A percentile compares a stretch with the other conserved stretches of the same genome.
Conservation (phyloP, 2,888 invertebrate genomes). For the Thecophora atra region DNA sequence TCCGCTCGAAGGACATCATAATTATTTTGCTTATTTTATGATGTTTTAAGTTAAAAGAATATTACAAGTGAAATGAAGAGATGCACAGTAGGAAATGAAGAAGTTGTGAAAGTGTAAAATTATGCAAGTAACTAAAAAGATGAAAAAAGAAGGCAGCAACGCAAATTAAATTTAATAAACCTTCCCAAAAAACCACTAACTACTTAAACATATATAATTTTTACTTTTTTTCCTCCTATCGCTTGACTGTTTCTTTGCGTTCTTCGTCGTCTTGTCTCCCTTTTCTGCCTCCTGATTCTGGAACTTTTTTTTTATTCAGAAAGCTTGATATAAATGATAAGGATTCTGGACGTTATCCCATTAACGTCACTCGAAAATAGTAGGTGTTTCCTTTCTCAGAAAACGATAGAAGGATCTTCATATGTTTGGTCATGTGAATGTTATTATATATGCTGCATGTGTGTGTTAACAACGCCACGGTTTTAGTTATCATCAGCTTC, state of each 20-base stretch:
- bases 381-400: too few relatives aligned
- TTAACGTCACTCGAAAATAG: too few relatives aligned
- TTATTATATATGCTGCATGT: neutral
- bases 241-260: neutral
- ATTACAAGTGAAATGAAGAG: neutral
- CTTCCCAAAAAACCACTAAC: neutral
- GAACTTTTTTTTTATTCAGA: neutral
- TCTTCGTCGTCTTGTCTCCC: neutral
- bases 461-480: neutral
- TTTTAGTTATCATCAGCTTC: too few relatives aligned
- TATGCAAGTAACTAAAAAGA: neutral
- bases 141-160: neutral
- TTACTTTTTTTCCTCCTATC: neutral
- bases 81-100: neutral
- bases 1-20: conserved; percentile 33
- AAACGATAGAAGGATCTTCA: too few relatives aligned
- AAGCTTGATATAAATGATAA: too few relatives aligned
- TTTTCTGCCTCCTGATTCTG: neutral
- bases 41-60: neutral
- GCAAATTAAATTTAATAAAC: neutral
- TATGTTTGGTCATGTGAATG: too few relatives aligned
- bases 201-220: neutral
- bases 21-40: conserved; percentile 28
- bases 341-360: too few relatives aligned
- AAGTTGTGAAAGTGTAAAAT: neutral